Percentiles rank a stretch among this genome's conserved stretches.
These are phyloP conservation scores for Alosa sapidissima DNA, from an alignment of 2,797 vertebrate genomes.

Conservation along the genomic window DNA sequence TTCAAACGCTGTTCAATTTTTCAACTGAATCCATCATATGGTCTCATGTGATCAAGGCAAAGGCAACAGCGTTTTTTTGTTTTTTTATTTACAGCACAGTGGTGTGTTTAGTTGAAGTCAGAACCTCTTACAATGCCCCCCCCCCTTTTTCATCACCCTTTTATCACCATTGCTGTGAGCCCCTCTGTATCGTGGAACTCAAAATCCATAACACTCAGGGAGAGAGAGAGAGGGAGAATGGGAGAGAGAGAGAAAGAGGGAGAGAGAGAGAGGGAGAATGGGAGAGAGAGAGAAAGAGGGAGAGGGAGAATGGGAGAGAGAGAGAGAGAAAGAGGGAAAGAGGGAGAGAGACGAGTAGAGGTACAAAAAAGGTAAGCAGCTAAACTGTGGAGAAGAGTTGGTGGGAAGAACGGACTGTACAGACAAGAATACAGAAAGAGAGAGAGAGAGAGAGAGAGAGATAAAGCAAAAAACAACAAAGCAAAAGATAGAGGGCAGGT, in stretches of 20 bases:
- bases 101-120: not conserved
- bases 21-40: not conserved
- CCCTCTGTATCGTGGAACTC: slow-evolving; percentile 9
- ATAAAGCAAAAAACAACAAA: not conserved
- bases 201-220: slow-evolving; percentile 34
- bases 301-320: not conserved
- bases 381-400: not conserved
- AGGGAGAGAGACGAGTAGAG: not conserved
- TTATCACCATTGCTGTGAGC: not conserved
- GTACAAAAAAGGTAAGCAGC: slow-evolving; percentile 5
- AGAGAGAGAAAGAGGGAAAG: slow-evolving; percentile 36
- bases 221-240: not conserved
- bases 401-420: slow-evolving; percentile 32
- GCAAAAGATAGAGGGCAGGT: not conserved
- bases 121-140: not conserved
- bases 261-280: not conserved
- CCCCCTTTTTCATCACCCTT: not conserved
- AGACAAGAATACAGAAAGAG: slow-evolving; percentile 21
- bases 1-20: not conserved
- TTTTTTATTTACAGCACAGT: not conserved
- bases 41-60: not conserved
- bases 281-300: not conserved
- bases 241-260: slow-evolving; percentile 31
- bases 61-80: not conserved
- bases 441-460: slow-evolving; percentile 17